A percentile compares a stretch with the other conserved stretches of the same genome.
phyloP scores from a whole-genome alignment of 2,888 invertebrate species.

The Eristalis pertinax region DNA sequence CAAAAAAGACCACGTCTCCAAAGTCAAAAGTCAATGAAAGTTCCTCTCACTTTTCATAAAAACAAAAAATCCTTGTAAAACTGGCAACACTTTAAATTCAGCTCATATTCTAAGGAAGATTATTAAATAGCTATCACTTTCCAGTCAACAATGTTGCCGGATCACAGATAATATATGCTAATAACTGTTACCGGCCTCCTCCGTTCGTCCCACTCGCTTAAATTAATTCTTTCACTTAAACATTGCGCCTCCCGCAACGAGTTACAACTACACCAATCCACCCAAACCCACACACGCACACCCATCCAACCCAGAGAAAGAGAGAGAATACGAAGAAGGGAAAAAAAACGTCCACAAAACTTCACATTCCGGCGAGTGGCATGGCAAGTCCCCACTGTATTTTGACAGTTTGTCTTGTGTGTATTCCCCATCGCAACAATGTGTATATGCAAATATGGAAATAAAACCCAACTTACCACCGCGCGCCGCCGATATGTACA shows the following conservation, averaged over 20 bases:
- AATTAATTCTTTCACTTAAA: conserved; percentile 4
- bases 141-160: conserved; percentile 30
- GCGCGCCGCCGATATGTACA: not conserved
- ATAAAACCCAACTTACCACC: conserved; percentile 6
- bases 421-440: not conserved
- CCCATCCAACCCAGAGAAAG: not conserved
- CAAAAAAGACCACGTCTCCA: no score
- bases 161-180: conserved; percentile 14
- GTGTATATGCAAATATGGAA: conserved; percentile 11
- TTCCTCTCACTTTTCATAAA: no score
- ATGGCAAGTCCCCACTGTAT: not conserved
- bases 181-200: conserved; percentile 4
- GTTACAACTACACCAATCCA: not conserved
- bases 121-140: conserved; percentile 37
- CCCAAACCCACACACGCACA: not conserved
- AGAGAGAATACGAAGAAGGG: not conserved
- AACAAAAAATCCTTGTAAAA: not conserved
- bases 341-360: not conserved
- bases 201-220: not conserved
- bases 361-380: not conserved
- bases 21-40: no score
- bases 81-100: conserved; percentile 23
- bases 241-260: not conserved
- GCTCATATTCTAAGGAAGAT: not conserved
- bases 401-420: not conserved